These are phyloP conservation scores for Marronus borbonicus DNA, from an alignment of 2,888 invertebrate species.

Conservation along the genomic window DNA sequence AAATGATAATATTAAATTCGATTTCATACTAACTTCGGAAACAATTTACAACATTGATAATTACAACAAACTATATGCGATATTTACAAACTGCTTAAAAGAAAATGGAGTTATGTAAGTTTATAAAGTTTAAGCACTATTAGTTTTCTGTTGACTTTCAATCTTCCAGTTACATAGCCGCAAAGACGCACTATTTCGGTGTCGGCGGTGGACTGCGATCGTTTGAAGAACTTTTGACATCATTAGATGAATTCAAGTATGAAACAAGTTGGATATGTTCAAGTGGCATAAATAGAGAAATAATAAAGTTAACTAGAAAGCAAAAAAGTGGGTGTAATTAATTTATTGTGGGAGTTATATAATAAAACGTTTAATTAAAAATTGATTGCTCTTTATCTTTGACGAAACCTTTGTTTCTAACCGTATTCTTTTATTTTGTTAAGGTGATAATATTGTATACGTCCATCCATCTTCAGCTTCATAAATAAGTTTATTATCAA, in stretches of 20 bases:
- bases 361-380: conserved; percentile 9
- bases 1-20: conserved; percentile 75
- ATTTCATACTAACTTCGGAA: conserved; percentile 92
- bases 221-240: conserved; percentile 79
- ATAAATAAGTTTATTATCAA: conserved; percentile 30
- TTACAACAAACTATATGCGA: conserved; percentile 81
- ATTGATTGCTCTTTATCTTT: conserved; percentile 6
- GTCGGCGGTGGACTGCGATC: conserved; percentile 89
- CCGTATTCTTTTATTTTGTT: background rate
- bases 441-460: conserved; percentile 41
- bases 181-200: conserved; percentile 95
- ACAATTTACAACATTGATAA: conserved; percentile 91
- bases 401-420: background rate
- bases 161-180: conserved; percentile 79
- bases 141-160: conserved; percentile 33
- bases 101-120: conserved; percentile 78
- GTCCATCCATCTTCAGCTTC: conserved; percentile 41
- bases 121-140: conserved; percentile 59
- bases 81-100: conserved; percentile 78
- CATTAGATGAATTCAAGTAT: conserved; percentile 73
- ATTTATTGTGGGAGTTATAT: conserved; percentile 1
- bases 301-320: conserved; percentile 72
- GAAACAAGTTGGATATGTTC: conserved; percentile 77
- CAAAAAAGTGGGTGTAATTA: background rate
- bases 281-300: conserved; percentile 78